These are phyloP conservation scores for Opisthocomus hoazin DNA, from an alignment of 2,113 vertebrate genomes.

Conservation along the genomic window DNA sequence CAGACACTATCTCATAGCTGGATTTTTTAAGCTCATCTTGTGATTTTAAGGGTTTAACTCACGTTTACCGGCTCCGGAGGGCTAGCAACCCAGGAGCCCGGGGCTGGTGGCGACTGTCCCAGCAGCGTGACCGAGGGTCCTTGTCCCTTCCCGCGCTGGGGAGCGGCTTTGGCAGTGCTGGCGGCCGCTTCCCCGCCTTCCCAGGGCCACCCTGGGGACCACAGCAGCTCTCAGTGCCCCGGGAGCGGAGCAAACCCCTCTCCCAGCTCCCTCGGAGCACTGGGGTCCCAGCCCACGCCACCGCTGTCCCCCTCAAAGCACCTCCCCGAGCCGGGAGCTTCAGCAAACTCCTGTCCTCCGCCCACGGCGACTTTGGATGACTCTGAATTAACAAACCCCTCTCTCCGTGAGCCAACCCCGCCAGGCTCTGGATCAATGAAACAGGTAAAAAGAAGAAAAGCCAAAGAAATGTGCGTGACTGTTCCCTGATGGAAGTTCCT, in stretches of 20 bases:
- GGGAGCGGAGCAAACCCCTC: neutral
- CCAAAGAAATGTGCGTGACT: neutral
- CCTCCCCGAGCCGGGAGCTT: neutral
- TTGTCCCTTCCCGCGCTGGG: neutral
- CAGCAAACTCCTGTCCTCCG: neutral
- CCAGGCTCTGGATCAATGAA: neutral
- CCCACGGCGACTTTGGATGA: neutral
- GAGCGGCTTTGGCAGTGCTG: neutral
- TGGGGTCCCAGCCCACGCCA: neutral
- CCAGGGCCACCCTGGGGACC: neutral
- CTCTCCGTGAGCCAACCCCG: neutral
- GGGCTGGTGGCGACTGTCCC: neutral
- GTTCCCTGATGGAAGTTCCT: neutral
- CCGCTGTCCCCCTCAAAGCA: neutral
- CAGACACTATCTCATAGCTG: neutral
- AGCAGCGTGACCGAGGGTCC: neutral
- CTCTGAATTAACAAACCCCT: neutral
- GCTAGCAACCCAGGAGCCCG: rapidly evolving
- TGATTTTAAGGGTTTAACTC: neutral
- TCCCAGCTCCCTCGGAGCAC: neutral
- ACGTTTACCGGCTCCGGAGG: neutral
- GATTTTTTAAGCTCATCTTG: neutral
- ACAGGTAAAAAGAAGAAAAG: conserved; percentile 1
- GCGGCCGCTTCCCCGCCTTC: neutral
- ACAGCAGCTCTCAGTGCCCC: too few relatives aligned